Percentiles rank a stretch among this genome's conserved stretches.
phyloP scores from a whole-genome alignment of 2,797 vertebrate genomes.

The Poeciliopsis gracilis region DNA sequence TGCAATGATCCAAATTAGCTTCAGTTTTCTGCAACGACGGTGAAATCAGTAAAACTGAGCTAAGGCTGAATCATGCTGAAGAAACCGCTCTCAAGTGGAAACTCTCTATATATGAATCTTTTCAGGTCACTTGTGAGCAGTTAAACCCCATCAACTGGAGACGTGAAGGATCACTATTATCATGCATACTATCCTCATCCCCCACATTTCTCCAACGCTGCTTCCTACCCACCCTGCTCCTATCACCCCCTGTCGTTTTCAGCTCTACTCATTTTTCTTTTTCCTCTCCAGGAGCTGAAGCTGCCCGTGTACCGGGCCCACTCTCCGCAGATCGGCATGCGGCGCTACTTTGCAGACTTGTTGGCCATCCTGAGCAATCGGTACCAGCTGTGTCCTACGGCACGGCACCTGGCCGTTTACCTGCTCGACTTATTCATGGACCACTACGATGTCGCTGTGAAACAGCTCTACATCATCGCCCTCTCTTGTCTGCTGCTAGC shows the following conservation, averaged over 20 bases:
- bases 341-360: slow-evolving; percentile 88
- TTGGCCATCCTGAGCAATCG: slow-evolving; percentile 87
- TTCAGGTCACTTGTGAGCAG: slow-evolving; percentile 30
- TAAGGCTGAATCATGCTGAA: slow-evolving; percentile 26
- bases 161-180: slow-evolving; percentile 54
- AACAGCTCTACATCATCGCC: slow-evolving; percentile 87
- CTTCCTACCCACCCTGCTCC: slow-evolving; percentile 50
- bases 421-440: slow-evolving; percentile 91
- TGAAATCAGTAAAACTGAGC: slow-evolving; percentile 50
- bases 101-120: slow-evolving; percentile 28
- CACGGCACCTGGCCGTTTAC: slow-evolving; percentile 90
- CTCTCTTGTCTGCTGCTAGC: slow-evolving; percentile 91
- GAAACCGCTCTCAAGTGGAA: slow-evolving; percentile 26
- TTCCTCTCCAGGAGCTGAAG: slow-evolving; percentile 85
- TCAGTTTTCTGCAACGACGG: slow-evolving; percentile 34
- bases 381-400: slow-evolving; percentile 86
- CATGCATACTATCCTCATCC: slow-evolving; percentile 59
- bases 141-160: slow-evolving; percentile 44
- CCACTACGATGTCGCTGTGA: slow-evolving; percentile 85
- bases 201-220: slow-evolving; percentile 31
- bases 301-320: slow-evolving; percentile 86
- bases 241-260: slow-evolving; percentile 17
- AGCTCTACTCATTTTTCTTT: slow-evolving; percentile 7
- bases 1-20: slow-evolving; percentile 71
- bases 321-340: slow-evolving; percentile 90